A percentile compares a stretch with the other conserved stretches of the same genome.
Conservation (phyloP, 2,113 vertebrate genomes). For the Halichoerus grypus region DNA sequence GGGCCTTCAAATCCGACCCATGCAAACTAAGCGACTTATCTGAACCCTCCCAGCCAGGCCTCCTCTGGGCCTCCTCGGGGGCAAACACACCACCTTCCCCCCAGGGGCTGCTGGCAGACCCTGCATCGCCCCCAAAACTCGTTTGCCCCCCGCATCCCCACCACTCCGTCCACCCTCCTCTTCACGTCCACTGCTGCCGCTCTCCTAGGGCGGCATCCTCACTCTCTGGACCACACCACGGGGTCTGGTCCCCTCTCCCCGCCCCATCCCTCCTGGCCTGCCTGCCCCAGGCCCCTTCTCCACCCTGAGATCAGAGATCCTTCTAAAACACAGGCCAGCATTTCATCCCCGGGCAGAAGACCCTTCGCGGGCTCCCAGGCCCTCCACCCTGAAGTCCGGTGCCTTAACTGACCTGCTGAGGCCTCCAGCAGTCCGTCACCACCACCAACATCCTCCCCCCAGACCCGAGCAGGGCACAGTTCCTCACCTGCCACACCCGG, state of each 20-base stretch:
- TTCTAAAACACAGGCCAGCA: neutral
- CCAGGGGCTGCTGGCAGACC: neutral
- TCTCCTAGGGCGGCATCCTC: neutral
- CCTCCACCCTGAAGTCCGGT: neutral
- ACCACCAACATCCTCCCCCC: neutral
- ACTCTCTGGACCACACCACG: neutral
- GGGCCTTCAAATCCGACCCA: neutral
- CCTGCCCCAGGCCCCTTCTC: neutral
- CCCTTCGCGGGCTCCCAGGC: neutral
- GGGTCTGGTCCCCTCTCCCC: neutral
- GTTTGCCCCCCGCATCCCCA: neutral
- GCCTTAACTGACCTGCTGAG: neutral
- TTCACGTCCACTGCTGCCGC: neutral
- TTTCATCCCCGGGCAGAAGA: neutral
- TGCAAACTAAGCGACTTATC: neutral
- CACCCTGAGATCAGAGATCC: neutral
- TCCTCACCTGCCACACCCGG: neutral
- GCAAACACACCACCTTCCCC: neutral
- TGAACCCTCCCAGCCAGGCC: neutral
- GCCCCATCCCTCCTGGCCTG: neutral
- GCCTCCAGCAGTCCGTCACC: neutral
- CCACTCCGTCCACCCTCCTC: neutral
- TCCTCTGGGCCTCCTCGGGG: neutral
- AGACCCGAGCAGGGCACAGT: neutral
- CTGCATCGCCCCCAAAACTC: neutral